A percentile compares a stretch with the other conserved stretches of the same genome.
These are phyloP conservation scores for Grapholita molesta DNA, from an alignment of 1,140 invertebrate genomes.

Conservation along the genomic window DNA sequence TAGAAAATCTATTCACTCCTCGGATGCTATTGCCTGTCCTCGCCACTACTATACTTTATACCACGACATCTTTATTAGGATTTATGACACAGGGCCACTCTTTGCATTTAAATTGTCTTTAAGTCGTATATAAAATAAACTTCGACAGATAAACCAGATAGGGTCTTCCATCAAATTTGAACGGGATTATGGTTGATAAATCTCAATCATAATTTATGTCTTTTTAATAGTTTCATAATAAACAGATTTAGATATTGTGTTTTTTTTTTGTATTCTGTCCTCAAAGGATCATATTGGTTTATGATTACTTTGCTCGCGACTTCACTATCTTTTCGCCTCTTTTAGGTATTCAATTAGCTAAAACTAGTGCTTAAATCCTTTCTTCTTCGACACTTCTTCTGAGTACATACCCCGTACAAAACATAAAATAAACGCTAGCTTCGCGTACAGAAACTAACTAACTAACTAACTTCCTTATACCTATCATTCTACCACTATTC, in stretches of 20 bases:
- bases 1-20: slow-evolving; percentile 1
- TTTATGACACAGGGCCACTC: slow-evolving; percentile 43
- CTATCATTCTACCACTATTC: no score
- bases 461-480: no score
- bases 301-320: no score
- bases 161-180: neutral
- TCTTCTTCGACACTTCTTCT: no score
- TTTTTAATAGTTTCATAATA: neutral
- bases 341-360: no score
- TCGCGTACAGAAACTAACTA: no score
- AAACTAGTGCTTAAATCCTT: no score
- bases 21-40: neutral
- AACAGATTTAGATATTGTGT: neutral
- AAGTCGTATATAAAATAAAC: slow-evolving; percentile 19
- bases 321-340: no score
- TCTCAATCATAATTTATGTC: neutral
- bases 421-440: no score
- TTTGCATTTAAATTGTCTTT: slow-evolving; percentile 57
- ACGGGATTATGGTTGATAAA: neutral
- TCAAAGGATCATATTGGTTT: no score
- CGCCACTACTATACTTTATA: slow-evolving; percentile 21
- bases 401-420: no score
- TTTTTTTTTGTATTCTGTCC: no score
- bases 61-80: slow-evolving; percentile 50
- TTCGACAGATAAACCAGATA: slow-evolving; percentile 7